Conservation (phyloP, 2,888 invertebrate genomes). For the Onchidella celtica region DNA sequence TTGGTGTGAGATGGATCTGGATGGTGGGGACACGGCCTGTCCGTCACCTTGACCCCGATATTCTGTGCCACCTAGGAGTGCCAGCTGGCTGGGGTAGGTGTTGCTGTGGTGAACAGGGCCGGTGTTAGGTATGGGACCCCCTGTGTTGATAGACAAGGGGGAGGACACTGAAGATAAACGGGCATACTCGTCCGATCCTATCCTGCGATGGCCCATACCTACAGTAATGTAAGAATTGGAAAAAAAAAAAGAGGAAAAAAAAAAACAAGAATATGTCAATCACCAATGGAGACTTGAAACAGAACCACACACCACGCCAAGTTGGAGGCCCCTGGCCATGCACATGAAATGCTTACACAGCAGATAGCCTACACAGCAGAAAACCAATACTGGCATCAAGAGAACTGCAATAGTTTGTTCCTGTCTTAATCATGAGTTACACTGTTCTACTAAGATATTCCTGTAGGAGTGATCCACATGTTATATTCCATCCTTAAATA, state of each 20-base stretch:
- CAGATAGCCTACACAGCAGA: too few relatives aligned
- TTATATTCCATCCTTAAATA: too few relatives aligned
- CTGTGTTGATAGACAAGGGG: conserved; percentile 45
- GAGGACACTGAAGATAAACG: conserved; percentile 32
- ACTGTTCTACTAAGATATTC: too few relatives aligned
- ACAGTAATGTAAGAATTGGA: neutral
- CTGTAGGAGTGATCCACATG: too few relatives aligned
- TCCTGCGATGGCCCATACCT: conserved; percentile 51
- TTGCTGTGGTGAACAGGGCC: conserved; percentile 64
- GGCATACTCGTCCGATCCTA: conserved; percentile 52
- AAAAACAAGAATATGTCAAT: too few relatives aligned
- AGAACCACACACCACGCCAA: too few relatives aligned
- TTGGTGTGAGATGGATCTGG: conserved; percentile 68
- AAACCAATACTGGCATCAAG: too few relatives aligned
- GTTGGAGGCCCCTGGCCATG: too few relatives aligned
- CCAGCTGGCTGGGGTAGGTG: conserved; percentile 66
- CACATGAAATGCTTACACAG: too few relatives aligned
- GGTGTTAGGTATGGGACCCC: conserved; percentile 12
- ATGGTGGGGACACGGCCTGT: conserved; percentile 60
- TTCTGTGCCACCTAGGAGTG: neutral
- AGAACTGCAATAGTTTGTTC: too few relatives aligned
- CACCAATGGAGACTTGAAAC: too few relatives aligned
- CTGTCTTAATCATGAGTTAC: too few relatives aligned
- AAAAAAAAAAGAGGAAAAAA: neutral
- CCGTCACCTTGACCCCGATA: conserved; percentile 21